These are phyloP conservation scores for Corythornis vintsioides DNA, from an alignment of 2,113 vertebrate species.

Conservation along the genomic window DNA sequence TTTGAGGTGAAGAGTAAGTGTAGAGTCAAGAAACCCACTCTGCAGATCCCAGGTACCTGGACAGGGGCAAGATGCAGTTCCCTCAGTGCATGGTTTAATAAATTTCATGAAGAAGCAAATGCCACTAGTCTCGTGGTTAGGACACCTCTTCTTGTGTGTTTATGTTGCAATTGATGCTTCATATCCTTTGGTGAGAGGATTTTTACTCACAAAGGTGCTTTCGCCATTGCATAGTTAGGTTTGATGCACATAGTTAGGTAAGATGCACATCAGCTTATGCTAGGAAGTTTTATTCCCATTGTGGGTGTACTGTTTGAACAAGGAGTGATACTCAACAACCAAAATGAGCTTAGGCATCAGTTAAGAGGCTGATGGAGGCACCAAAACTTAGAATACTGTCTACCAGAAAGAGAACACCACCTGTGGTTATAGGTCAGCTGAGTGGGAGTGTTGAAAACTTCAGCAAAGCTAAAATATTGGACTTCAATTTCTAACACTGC, in stretches of 20 bases:
- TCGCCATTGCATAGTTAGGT: background rate
- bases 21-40: background rate
- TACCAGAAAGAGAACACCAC: background rate
- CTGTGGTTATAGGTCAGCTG: background rate
- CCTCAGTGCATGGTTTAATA: background rate
- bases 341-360: background rate
- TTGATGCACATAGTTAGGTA: background rate
- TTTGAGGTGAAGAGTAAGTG: background rate
- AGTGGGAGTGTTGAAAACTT: background rate
- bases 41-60: fast-evolving
- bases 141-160: background rate
- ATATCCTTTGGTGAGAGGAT: background rate
- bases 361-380: background rate
- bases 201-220: background rate
- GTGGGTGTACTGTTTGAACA: background rate
- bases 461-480: background rate
- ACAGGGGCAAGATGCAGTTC: background rate
- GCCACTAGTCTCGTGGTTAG: background rate
- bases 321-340: background rate
- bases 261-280: background rate
- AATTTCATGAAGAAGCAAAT: background rate
- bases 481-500: background rate
- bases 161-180: background rate
- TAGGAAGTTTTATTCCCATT: background rate
- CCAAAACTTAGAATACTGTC: background rate